Base-by-base conservation (phyloP, 2,797 vertebrate genomes). In the Intellagama lesueurii region DNA sequence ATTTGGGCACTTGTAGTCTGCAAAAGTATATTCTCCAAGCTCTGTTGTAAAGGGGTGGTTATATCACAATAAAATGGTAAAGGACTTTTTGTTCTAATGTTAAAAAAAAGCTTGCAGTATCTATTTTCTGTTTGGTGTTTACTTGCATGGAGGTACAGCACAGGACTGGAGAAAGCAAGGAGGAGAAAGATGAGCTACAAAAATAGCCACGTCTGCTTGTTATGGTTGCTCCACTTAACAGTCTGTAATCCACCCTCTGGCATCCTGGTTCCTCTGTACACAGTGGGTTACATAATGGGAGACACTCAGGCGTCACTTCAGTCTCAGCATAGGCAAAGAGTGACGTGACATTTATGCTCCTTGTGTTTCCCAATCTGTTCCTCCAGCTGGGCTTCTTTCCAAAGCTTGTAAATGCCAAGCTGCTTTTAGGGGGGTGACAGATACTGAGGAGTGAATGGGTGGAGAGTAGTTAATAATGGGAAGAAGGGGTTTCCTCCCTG, bases 191-290 rank as follows among this genome's bases (percentile, higher is more conserved):
- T 72, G n/a, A 70, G 44, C 3, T 84, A 82, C 93, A 94, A 95
- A 95, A 94, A 94, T 93, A 95, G 93, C 89, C 93, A 75, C 85
- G 91, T 89, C 92, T 91, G 91, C 92, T 28, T 91, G 93, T 87
- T 94, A 77, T 91, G 91, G 89, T 91, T 91, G 90, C 93, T 56
- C 72, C 90, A 88, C 82, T 94, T 78, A 17, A n/a, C 0, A 0
- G 78, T 0, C 4, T 30, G 5, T 89, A 90, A 93, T 56, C 2
- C 0, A 91, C 89, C 92, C 94, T 0, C 0, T 86, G 92, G 93
- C 90, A 81, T 94, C 81, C 90, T 84, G 83, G 91, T 87, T 87
- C 90, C 89, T 0, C 0, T 87, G 60, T 87, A n/a, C 84, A 0
- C 91, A 87, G 1, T 0, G 7, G 73, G 81, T 94, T 95, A 95